Evolutionary conservation across 2,113 vertebrate species (phyloP).

Genomic region (Coryphaenoides rupestris): DNA sequence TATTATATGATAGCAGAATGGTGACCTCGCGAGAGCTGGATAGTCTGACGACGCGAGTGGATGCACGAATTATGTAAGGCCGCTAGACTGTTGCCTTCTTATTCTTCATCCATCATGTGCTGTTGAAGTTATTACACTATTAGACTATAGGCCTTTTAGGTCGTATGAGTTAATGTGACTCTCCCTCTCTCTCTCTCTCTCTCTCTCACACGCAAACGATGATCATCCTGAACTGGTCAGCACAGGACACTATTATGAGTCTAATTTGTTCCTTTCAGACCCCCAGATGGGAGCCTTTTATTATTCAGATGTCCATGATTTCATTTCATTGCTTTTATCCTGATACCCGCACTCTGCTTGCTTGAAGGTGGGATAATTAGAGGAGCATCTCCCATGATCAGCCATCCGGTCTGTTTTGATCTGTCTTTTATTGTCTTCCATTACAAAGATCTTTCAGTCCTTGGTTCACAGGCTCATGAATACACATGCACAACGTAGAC

Average conservation of each 20-base stretch:
- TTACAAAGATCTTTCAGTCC: conserved; percentile 31
- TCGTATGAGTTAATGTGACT: no score
- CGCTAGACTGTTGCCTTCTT: no score
- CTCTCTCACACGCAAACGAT: conserved; percentile 5
- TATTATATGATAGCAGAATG: no score
- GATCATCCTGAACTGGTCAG: neutral
- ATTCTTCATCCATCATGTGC: no score
- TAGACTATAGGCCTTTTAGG: no score
- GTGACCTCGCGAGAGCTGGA: no score
- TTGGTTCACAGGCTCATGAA: conserved; percentile 38
- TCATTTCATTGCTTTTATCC: conserved; percentile 60
- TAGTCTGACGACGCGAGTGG: no score
- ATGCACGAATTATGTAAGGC: no score
- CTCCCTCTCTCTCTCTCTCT: no score
- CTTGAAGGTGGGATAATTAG: conserved; percentile 41
- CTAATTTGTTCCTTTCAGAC: conserved; percentile 52
- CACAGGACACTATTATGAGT: conserved; percentile 47
- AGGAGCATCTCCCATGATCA: conserved; percentile 21
- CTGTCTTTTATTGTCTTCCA: conserved; percentile 33
- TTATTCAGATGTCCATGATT: conserved; percentile 64
- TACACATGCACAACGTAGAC: conserved; percentile 21
- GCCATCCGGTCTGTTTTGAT: conserved; percentile 48
- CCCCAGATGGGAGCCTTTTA: conserved; percentile 60
- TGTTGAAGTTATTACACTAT: no score
- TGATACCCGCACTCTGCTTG: conserved; percentile 22